Conservation (phyloP, 2,888 invertebrate species). For the Trichacis sp. region DNA sequence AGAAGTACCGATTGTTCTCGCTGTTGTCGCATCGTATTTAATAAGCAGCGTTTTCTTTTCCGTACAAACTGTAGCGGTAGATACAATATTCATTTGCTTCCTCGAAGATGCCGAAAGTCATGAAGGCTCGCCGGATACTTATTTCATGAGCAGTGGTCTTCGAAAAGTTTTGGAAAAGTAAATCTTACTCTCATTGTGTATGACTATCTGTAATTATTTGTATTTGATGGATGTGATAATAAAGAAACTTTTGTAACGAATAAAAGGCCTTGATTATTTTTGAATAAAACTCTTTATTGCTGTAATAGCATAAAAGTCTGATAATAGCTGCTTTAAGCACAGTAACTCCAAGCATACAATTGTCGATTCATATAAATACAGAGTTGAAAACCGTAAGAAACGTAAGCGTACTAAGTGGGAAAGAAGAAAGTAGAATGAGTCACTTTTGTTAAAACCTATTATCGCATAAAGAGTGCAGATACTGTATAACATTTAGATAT, state of each 20-base stretch:
- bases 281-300: slow-evolving; percentile 45
- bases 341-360: slow-evolving; percentile 29
- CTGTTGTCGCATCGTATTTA: slow-evolving; percentile 86
- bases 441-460: slow-evolving; percentile 11
- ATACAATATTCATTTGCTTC: slow-evolving; percentile 96
- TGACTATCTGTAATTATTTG: too few species aligned
- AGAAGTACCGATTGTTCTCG: slow-evolving; percentile 85
- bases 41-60: slow-evolving; percentile 92
- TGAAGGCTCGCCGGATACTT: slow-evolving; percentile 92
- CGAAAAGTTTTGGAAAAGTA: slow-evolving; percentile 83
- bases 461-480: slow-evolving; percentile 14
- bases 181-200: too few species aligned
- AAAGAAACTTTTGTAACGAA: too few species aligned
- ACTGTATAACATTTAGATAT: slow-evolving; percentile 3
- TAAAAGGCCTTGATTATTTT: slow-evolving; percentile 22
- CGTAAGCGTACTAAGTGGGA: slow-evolving; percentile 29
- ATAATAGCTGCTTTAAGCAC: slow-evolving; percentile 43
- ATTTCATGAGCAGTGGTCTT: slow-evolving; percentile 92
- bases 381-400: slow-evolving; percentile 38
- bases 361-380: slow-evolving; percentile 36
- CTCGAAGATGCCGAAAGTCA: slow-evolving; percentile 96
- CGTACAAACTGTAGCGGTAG: slow-evolving; percentile 96
- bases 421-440: slow-evolving; percentile 20
- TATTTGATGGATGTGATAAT: too few species aligned
- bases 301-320: slow-evolving; percentile 40